Evolutionary conservation across 2,888 invertebrate genomes (phyloP), one percentile per base, ranked within the genome.

Genomic region (Lochmaea capreae): DNA sequence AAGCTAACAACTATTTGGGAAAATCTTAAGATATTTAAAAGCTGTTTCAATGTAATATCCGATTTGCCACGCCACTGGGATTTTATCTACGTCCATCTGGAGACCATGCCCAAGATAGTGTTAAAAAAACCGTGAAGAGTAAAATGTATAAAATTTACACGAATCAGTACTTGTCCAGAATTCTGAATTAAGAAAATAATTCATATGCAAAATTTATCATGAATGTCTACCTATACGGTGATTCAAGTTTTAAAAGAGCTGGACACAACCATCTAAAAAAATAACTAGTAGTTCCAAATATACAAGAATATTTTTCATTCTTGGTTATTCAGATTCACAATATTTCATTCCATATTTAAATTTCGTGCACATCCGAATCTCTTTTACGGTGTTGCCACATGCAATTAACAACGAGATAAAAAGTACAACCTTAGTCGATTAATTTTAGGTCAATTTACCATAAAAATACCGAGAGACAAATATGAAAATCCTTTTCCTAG

Each of bases 61-160:
- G 14, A 18, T 26, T 54, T 39, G 54, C 59, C n/a, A 61, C 77
- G 75, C 72, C 71, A 58, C 67, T 77, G 75, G 16, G 9, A 78
- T 76, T 79, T 84, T 84, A 83, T 83, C 83, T 79, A 82, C 82
- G 77, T 84, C 81, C 80, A 83, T 84, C 84, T 71, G 82, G 83
- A 84, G 81, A 71, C 70, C 72, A 70, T 82, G 81, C 72, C 76
- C 80, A 82, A 81, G 83, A 80, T 83, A 83, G 83, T 82, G 84
- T 83, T 84, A 82, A 85, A 84, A 75, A 77, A 71, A 71, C 72
- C 66, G 61, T 54, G 70, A 84, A 84, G 82, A 82, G 83, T 82
- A 81, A 84, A 83, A 83, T 63, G 42, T 83, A 83, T 83, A 84
- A 84, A 84, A 84, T 85, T 84, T 84, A 84, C 84, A 84, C 84